Conservation (phyloP, 2,888 invertebrate species). For the Chrysolina oricalcia region DNA sequence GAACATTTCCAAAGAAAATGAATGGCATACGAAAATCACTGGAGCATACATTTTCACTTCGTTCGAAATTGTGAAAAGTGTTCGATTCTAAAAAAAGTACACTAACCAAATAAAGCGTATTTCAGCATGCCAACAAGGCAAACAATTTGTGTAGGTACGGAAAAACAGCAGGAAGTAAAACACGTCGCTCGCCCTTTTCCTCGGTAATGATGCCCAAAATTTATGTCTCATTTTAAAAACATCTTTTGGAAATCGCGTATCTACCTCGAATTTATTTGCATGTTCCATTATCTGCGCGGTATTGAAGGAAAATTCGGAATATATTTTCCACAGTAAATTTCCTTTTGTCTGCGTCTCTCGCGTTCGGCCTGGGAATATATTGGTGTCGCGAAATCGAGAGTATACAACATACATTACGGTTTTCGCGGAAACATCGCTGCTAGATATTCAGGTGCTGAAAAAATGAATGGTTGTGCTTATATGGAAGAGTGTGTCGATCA, state of each 20-base stretch:
- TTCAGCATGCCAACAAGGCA: slow-evolving; percentile 4
- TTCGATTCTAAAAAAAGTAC: neutral
- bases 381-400: slow-evolving; percentile 22
- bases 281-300: slow-evolving; percentile 26
- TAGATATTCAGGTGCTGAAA: neutral
- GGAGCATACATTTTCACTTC: neutral
- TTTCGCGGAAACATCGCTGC: neutral
- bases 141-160: neutral
- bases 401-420: slow-evolving; percentile 25
- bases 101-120: neutral
- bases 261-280: slow-evolving; percentile 28
- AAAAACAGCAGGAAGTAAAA: neutral
- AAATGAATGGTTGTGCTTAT: neutral
- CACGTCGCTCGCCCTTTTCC: neutral
- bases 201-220: slow-evolving; percentile 30
- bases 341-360: slow-evolving; percentile 14
- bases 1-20: neutral
- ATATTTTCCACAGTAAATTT: slow-evolving; percentile 23
- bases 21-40: neutral
- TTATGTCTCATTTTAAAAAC: slow-evolving; percentile 23
- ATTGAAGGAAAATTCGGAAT: slow-evolving; percentile 30
- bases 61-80: slow-evolving; percentile 8
- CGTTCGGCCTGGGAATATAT: slow-evolving; percentile 25
- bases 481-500: too few relatives aligned
- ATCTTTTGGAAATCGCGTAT: slow-evolving; percentile 23